Base-by-base conservation (phyloP, 2,113 vertebrate species). In the Apteryx mantelli region DNA sequence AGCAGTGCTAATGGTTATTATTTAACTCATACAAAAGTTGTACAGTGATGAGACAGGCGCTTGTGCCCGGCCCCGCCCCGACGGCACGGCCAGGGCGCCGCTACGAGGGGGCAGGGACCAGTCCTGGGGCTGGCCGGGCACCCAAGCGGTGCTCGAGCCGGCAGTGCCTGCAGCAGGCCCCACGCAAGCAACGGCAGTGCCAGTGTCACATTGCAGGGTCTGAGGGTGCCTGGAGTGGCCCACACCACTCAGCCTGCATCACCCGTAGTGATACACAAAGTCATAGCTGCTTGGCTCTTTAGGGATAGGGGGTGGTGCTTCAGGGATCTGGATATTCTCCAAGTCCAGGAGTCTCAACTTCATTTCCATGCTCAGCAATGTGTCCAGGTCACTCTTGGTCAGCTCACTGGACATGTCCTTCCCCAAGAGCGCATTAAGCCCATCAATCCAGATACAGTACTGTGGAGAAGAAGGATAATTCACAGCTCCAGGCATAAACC, bases 391-490 rank as follows among this genome's bases (percentile, higher is more conserved):
- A 7, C 99, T 99, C 94, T 99, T 99, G 7, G 99, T 99, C 97
- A 99, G 98, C 96, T 99, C 99, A 3, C 99, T 99, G 97, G 98
- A 99, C 99, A 99, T 99, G 97, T 99, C 99, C 97, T 99, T 98
- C 77, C 99, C 99, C 97, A 99, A 95, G 48, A 99, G 98, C 24
- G 99, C 99, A 3, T 99, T 99, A 42, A 99, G 98, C 53, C 99
- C 99, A 1, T 99, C 99, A 0, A 99, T 99, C 99, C 99, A 99
- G 98, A 99, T 99, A 97, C 99, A 99, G 97, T 99, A 99, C 99
- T 99, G 97, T 2, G 53, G 91, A 8, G 20, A 46, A 73, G 91
- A 79, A 52, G 40, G 65, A 12, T 17, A 74, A 19, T 21, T 96
- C 56, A 87, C 19, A 21, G 11, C 22, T 81, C 58, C 38, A 24